Evolutionary conservation across 2,113 vertebrate species (phyloP), one percentile per base, ranked within the genome.

Genomic region (Cyprinodon brontotheroides): DNA sequence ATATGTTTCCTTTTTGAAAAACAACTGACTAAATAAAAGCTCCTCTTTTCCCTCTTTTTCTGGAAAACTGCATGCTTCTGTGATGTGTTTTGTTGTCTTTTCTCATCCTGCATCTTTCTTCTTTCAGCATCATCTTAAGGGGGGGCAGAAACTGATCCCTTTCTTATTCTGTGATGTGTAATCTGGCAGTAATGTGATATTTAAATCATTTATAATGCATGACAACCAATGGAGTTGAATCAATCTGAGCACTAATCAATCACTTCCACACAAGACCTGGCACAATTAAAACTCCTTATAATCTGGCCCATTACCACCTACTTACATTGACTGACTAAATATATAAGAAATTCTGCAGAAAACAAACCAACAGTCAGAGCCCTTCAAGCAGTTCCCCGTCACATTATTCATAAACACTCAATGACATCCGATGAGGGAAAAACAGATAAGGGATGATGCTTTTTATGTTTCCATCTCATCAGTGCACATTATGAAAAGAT

Each of bases 141-240:
- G 72, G 39, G 80, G 80, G 83, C 76, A 78, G 80, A 60, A 72
- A 89, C 67, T 83, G 78, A 86, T 86, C 80, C 79, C 61, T 61
- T 68, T 72, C 70, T 78, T 76, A 29, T 40, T 67, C 75, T 84
- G 41, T 74, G 61, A 81, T 84, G 68, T 79, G 70, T 82, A 81
- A 78, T 72, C 81, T 79, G 69, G 74, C 70, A 62, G 77, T 84
- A 86, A 82, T 79, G 74, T 83, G 88, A 87, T 87, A 89, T 88
- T 84, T 84, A 59, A 82, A 53, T 68, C 81, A 87, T 86, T 83
- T 74, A 85, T 85, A 85, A 87, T 89, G 68, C 74, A 90, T 81
- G 70, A 71, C 37, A 67, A 14, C 38, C 67, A 73, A 79, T 80
- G 68, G 70, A 75, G 79, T 74, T 73, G 72, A 84, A 81, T 82